Base-by-base conservation (phyloP, 2,797 vertebrate genomes). In the Rhabdophis nuchalis region DNA sequence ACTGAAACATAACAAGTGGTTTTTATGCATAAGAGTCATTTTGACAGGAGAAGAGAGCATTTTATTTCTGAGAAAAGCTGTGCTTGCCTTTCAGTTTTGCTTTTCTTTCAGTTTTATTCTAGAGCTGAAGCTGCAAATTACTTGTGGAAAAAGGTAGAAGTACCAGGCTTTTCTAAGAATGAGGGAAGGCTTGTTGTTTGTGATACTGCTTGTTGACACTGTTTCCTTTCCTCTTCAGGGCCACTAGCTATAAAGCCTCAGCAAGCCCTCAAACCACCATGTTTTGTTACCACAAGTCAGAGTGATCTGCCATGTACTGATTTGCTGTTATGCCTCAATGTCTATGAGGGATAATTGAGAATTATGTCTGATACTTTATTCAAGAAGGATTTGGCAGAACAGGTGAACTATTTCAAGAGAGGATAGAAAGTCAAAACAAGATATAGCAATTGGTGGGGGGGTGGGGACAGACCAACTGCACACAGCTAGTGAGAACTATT, bases 201-300 rank as follows among this genome's bases (percentile, higher is more conserved):
- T 93, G 87, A 85, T 64, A 92, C 50, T 82, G 2, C 23, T 92
- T 92, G 64, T 92, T 95, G 95, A 93, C 93, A 94, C 88, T 25
- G 92, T 86, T 2, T 25, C n/a, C 91, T 86, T 96, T 93, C 92
- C 50, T 94, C 60, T 61, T 94, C 90, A 92, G 57, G 93, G 86
- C 93, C 57, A 95, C 64, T 95, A 64, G 87, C 90, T 72, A 90
- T 77, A 85, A 94, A 88, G 77, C 7, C 57, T 94, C 46, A 82
- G 91, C 50, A 92, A 92, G 92, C 29, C 87, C 72, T 92, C 27
- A 29, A 93, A 64, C 27, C 32, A 85, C 0, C 52, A 85, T 57
- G 54, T 14, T 91, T 61, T 89, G 60, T 93, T 77, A 64, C 50
- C 64, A 68, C 61, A 57, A 89, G 27, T 60, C 86, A 94, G 93